These are phyloP conservation scores for Nomada flava DNA, from an alignment of 2,888 invertebrate species.

Conservation along the genomic window DNA sequence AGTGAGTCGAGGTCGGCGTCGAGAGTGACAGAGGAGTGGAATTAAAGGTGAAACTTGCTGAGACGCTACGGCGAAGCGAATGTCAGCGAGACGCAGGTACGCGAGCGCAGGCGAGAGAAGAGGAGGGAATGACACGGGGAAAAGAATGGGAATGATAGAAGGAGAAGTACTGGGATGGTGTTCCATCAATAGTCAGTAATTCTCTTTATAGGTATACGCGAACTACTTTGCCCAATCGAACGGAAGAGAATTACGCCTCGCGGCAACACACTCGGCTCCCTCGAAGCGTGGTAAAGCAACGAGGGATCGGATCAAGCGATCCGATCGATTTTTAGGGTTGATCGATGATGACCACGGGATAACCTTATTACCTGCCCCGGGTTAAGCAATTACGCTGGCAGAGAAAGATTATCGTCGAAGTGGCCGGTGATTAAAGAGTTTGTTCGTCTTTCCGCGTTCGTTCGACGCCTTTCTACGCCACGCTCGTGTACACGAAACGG, in stretches of 20 bases:
- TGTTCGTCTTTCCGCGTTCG: slow-evolving; percentile 25
- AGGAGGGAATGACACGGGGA: background rate
- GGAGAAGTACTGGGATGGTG: slow-evolving; percentile 12
- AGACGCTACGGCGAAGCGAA: slow-evolving; percentile 62
- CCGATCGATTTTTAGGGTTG: slow-evolving; percentile 64
- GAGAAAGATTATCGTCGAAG: slow-evolving; percentile 66
- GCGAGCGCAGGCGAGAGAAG: background rate
- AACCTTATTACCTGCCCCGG: slow-evolving; percentile 66
- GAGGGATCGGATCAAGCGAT: slow-evolving; percentile 13
- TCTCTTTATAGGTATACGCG: slow-evolving; percentile 55
- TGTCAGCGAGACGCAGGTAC: slow-evolving; percentile 24
- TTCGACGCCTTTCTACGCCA: background rate
- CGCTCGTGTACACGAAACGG: background rate
- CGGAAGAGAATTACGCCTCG: slow-evolving; percentile 62
- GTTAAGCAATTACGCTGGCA: slow-evolving; percentile 68
- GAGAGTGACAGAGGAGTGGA: slow-evolving; percentile 32
- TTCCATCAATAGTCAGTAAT: slow-evolving; percentile 63
- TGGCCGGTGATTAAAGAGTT: slow-evolving; percentile 57
- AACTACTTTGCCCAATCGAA: slow-evolving; percentile 65
- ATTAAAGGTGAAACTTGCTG: slow-evolving; percentile 66
- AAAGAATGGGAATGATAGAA: slow-evolving; percentile 1
- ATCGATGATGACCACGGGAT: slow-evolving; percentile 66
- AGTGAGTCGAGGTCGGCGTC: slow-evolving; percentile 28
- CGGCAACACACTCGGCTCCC: slow-evolving; percentile 15
- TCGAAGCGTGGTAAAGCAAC: slow-evolving; percentile 19